Evolutionary conservation across 2,797 vertebrate species (phyloP).

Genomic region (Pachyuromys duprasi): DNA sequence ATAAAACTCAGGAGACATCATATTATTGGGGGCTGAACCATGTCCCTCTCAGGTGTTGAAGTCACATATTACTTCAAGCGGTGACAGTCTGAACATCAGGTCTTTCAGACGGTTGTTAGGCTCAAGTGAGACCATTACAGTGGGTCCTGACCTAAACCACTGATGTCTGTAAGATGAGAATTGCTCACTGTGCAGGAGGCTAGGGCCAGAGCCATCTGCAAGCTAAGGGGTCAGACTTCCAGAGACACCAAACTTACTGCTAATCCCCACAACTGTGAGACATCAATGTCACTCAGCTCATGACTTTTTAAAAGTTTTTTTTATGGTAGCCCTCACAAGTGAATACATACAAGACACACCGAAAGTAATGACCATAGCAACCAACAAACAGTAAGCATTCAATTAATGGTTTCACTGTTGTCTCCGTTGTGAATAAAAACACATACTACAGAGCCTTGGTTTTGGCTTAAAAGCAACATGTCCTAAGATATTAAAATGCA

Average conservation of each 20-base stretch:
- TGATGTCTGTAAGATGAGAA: background rate
- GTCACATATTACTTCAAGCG: background rate
- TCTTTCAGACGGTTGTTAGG: background rate
- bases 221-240: background rate
- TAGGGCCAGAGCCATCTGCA: background rate
- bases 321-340: background rate
- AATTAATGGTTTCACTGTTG: background rate
- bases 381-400: background rate
- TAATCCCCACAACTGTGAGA: background rate
- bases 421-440: background rate
- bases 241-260: background rate
- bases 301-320: background rate
- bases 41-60: background rate
- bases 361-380: background rate
- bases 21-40: background rate
- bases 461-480: background rate
- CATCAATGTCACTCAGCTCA: background rate
- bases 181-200: background rate
- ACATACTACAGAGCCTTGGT: background rate
- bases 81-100: background rate
- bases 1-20: background rate
- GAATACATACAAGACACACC: background rate
- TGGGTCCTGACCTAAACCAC: background rate
- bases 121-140: background rate
- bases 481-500: background rate